phyloP scores from a whole-genome alignment of 30 jellyfish, hydroid and myxozoan genomes.

The Euphysa ruthae region DNA sequence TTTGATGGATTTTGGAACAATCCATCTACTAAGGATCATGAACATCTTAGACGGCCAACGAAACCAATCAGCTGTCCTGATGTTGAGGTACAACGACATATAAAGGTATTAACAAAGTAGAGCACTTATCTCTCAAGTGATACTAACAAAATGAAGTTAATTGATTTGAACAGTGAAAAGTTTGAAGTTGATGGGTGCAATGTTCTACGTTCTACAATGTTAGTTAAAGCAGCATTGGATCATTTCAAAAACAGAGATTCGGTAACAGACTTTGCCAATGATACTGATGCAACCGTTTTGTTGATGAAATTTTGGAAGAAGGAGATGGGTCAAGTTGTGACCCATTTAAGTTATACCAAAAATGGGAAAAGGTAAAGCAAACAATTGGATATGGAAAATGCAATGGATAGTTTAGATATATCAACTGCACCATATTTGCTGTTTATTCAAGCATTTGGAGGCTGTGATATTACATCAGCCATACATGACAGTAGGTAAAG shows the following conservation, averaged over 20 bases:
- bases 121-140: background rate
- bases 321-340: background rate
- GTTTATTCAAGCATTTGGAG: slow-evolving; percentile 16
- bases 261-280: background rate
- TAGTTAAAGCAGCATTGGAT: background rate
- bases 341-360: background rate
- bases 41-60: background rate
- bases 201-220: background rate
- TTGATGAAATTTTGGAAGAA: background rate
- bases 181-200: background rate
- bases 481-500: slow-evolving; percentile 5
- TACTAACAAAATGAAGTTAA: too few relatives aligned
- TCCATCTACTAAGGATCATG: background rate
- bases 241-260: background rate
- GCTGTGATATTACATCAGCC: slow-evolving; percentile 34
- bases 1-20: background rate
- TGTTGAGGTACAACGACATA: too few relatives aligned
- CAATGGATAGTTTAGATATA: background rate
- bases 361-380: too few relatives aligned
- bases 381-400: too few relatives aligned
- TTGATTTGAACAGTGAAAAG: background rate
- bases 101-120: background rate
- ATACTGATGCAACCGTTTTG: too few relatives aligned
- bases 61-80: background rate
- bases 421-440: background rate